phyloP scores from a whole-genome alignment of 1,140 invertebrate species.

The Halesus radiatus region DNA sequence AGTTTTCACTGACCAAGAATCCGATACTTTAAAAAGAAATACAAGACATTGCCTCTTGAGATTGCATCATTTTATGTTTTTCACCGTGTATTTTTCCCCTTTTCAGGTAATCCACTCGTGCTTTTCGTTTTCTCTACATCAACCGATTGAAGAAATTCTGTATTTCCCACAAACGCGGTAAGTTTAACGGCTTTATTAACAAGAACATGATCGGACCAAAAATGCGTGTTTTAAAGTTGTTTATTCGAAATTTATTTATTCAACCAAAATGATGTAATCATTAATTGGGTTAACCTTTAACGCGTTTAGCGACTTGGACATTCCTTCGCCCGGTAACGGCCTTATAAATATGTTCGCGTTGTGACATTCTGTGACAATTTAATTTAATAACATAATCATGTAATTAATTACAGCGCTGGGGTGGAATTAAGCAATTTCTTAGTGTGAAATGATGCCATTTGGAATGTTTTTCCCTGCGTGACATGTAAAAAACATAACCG shows the following conservation, averaged over 20 bases:
- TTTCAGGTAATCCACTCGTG: too few relatives aligned
- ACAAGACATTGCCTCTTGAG: too few relatives aligned
- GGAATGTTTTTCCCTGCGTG: slow-evolving; percentile 20
- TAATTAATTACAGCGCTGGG: slow-evolving; percentile 12
- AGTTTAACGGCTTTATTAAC: too few relatives aligned
- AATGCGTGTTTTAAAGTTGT: too few relatives aligned
- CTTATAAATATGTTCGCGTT: not conserved
- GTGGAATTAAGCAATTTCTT: slow-evolving; percentile 3
- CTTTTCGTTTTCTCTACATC: too few relatives aligned
- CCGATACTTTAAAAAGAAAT: too few relatives aligned
- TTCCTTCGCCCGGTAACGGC: not conserved
- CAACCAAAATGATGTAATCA: not conserved
- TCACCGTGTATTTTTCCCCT: too few relatives aligned
- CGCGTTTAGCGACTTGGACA: not conserved
- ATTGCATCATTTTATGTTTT: too few relatives aligned
- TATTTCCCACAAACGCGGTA: too few relatives aligned
- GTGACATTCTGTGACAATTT: not conserved
- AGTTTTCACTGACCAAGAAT: too few relatives aligned
- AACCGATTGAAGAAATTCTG: too few relatives aligned
- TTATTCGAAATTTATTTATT: not conserved
- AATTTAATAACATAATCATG: slow-evolving; percentile 23
- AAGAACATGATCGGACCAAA: too few relatives aligned
- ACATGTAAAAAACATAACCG: slow-evolving; percentile 4
- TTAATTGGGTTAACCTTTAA: not conserved
- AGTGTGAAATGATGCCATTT: slow-evolving; percentile 21